phyloP scores from a whole-genome alignment of 2,797 vertebrate species.

The Sebastes cheni region DNA sequence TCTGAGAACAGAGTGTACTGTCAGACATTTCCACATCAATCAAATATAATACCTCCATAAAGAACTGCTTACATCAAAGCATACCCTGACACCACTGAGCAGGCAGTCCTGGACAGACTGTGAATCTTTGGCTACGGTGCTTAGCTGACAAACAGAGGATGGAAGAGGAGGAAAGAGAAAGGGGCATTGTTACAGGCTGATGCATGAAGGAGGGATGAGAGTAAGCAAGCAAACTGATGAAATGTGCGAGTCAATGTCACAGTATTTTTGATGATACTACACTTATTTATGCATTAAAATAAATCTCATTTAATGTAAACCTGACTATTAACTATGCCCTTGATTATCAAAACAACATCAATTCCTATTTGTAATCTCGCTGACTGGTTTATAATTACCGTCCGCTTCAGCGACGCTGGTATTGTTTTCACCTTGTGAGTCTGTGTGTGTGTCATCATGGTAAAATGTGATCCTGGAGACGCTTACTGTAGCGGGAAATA shows the following conservation, averaged over 20 bases:
- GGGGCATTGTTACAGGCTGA: constrained; percentile 11
- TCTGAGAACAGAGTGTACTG: constrained; percentile 64
- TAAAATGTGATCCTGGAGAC: not conserved
- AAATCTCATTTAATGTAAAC: not conserved
- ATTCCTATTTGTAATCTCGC: not conserved
- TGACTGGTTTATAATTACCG: not conserved
- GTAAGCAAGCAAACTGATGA: not conserved
- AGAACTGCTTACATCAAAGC: constrained; percentile 71
- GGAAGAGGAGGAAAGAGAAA: constrained; percentile 6
- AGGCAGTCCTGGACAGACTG: constrained; percentile 35
- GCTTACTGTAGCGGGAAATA: not conserved
- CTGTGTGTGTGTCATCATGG: not conserved
- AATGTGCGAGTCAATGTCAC: not conserved
- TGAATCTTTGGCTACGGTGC: constrained; percentile 40
- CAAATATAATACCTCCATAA: constrained; percentile 67
- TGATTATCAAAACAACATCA: not conserved
- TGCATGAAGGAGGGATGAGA: not conserved
- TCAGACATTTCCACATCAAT: constrained; percentile 67
- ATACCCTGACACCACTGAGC: constrained; percentile 36
- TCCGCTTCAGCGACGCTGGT: not conserved
- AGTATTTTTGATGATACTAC: not conserved
- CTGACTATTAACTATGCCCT: not conserved
- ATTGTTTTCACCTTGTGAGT: not conserved
- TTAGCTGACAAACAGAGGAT: constrained; percentile 38
- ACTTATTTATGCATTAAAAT: not conserved